Conservation (phyloP, 2,113 vertebrate species). For the Anoplopoma fimbria region DNA sequence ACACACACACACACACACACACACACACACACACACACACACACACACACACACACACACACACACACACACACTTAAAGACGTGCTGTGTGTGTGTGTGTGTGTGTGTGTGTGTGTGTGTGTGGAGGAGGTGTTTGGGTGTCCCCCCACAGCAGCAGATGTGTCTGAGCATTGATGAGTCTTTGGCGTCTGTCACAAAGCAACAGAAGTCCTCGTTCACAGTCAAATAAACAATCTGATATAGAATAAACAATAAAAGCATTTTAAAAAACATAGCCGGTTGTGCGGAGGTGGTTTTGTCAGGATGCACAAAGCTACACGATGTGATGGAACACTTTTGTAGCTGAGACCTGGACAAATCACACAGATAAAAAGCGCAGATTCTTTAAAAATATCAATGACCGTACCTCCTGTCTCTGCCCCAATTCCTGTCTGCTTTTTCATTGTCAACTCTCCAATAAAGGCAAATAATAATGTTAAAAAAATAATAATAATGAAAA, state of each 20-base stretch:
- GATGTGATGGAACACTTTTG: neutral
- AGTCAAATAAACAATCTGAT: slow-evolving; percentile 40
- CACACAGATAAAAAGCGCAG: neutral
- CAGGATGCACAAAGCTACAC: neutral
- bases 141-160: slow-evolving; percentile 59
- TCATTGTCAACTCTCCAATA: too few species aligned
- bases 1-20: slow-evolving; percentile 14
- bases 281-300: neutral
- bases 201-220: slow-evolving; percentile 51
- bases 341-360: neutral
- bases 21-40: neutral
- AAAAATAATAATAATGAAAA: too few species aligned
- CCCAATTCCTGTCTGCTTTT: too few species aligned
- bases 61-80: neutral
- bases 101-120: slow-evolving; percentile 13
- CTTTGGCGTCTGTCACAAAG: slow-evolving; percentile 47
- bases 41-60: slow-evolving; percentile 1
- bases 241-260: neutral
- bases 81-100: neutral
- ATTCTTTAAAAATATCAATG: neutral
- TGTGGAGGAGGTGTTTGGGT: neutral
- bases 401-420: too few species aligned
- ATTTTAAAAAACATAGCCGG: slow-evolving; percentile 15
- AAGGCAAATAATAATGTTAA: too few species aligned
- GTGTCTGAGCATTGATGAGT: slow-evolving; percentile 53